Evolutionary conservation across 2,888 invertebrate species (phyloP).

Genomic region (Oegoconia quadripuncta): DNA sequence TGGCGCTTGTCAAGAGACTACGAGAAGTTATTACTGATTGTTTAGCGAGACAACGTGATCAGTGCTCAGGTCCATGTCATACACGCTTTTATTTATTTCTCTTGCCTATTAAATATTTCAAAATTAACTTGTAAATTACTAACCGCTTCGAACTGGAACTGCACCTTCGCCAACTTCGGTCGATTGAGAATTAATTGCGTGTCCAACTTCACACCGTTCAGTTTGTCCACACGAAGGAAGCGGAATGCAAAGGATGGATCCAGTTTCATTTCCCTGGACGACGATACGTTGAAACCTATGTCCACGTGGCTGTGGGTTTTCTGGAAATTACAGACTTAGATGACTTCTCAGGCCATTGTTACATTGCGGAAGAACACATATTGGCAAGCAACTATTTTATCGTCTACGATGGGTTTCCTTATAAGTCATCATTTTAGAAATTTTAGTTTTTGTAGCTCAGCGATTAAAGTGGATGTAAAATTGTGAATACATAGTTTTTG

Average conservation of each 20-base stretch:
- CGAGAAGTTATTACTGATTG: no score
- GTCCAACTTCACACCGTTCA: slow-evolving; percentile 81
- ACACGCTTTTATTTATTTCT: not conserved
- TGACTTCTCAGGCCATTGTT: no score
- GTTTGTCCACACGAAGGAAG: slow-evolving; percentile 80
- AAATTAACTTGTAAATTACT: slow-evolving; percentile 1
- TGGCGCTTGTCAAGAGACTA: no score
- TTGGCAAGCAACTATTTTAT: no score
- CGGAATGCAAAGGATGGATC: slow-evolving; percentile 81
- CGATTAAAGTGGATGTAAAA: no score
- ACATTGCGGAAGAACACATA: no score
- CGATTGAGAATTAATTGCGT: slow-evolving; percentile 81
- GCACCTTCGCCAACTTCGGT: slow-evolving; percentile 81
- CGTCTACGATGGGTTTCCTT: no score
- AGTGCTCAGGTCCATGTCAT: not conserved
- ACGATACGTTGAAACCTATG: slow-evolving; percentile 83
- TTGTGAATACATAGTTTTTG: no score
- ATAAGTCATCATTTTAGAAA: no score
- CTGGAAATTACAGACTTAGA: slow-evolving; percentile 48
- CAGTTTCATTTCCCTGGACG: slow-evolving; percentile 80
- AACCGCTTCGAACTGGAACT: slow-evolving; percentile 79
- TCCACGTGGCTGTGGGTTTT: slow-evolving; percentile 86
- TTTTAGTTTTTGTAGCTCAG: no score
- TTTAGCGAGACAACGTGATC: no score
- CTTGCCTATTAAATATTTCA: not conserved